Conservation (phyloP, 2,888 invertebrate genomes). For the Drosophila formosana region DNA sequence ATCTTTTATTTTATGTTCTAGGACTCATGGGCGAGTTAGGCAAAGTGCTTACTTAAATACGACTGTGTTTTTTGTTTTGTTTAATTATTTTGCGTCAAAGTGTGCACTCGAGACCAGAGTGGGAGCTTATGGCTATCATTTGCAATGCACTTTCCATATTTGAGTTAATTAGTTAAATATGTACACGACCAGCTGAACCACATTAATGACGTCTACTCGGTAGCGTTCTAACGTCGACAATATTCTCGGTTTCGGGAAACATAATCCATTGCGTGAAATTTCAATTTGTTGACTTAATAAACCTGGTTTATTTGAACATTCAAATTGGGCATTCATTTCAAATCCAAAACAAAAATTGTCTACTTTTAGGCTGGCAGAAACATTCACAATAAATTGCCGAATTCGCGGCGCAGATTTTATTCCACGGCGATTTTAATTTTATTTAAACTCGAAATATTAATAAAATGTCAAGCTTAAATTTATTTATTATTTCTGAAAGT, state of each 20-base stretch:
- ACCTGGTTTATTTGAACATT: conserved; percentile 35
- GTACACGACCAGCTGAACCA: background rate
- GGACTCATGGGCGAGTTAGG: background rate
- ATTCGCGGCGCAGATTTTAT: conserved; percentile 1
- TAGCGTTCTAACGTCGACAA: background rate
- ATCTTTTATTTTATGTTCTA: background rate
- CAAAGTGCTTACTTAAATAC: background rate
- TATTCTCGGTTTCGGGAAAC: conserved; percentile 11
- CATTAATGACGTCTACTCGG: conserved; percentile 8
- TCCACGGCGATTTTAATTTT: too few species aligned
- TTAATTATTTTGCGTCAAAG: conserved; percentile 7
- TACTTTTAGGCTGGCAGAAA: background rate
- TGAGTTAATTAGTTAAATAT: background rate
- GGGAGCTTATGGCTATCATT: conserved; percentile 5
- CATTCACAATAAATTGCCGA: rapidly evolving
- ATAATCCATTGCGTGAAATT: conserved; percentile 23
- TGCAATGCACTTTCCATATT: conserved; percentile 6
- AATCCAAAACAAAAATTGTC: background rate
- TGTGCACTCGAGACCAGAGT: background rate
- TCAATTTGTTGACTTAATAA: conserved; percentile 32
- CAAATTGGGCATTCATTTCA: conserved; percentile 16
- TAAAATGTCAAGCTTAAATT: too few species aligned
- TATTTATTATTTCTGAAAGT: too few species aligned
- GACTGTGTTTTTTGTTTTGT: background rate
- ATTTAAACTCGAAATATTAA: too few species aligned